Evolutionary conservation across 2,797 vertebrate genomes (phyloP).

Genomic region (Selene dorsalis): DNA sequence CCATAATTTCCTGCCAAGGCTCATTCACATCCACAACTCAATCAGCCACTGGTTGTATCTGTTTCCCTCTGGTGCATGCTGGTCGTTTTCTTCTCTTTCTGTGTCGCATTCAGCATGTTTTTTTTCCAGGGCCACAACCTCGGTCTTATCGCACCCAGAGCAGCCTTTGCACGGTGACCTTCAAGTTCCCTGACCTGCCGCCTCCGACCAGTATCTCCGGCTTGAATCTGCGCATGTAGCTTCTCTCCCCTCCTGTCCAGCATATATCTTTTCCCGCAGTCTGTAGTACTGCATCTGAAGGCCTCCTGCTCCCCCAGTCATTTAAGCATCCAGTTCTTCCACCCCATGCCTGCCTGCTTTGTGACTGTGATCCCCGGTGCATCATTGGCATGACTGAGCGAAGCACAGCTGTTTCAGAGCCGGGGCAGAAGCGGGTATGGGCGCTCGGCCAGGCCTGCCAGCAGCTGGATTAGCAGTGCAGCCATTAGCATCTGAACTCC

Average conservation of each 20-base stretch:
- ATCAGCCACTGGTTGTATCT: slow-evolving; percentile 58
- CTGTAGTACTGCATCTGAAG: slow-evolving; percentile 13
- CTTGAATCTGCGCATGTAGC: slow-evolving; percentile 13
- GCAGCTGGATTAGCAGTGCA: slow-evolving; percentile 82
- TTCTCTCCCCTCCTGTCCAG: slow-evolving; percentile 2
- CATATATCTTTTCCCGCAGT: slow-evolving; percentile 22
- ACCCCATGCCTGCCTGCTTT: slow-evolving; percentile 31
- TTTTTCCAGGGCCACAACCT: slow-evolving; percentile 18
- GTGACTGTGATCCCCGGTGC: slow-evolving; percentile 50
- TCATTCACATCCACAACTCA: slow-evolving; percentile 69
- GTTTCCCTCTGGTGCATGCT: slow-evolving; percentile 41
- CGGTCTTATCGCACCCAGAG: neutral
- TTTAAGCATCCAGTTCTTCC: slow-evolving; percentile 40
- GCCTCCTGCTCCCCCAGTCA: slow-evolving; percentile 31
- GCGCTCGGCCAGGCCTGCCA: slow-evolving; percentile 71
- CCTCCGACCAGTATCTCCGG: slow-evolving; percentile 7
- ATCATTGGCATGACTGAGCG: slow-evolving; percentile 67
- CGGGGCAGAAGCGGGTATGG: slow-evolving; percentile 62
- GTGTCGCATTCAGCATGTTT: slow-evolving; percentile 4
- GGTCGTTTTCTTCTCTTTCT: slow-evolving; percentile 21
- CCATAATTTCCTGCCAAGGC: slow-evolving; percentile 73
- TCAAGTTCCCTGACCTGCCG: slow-evolving; percentile 1
- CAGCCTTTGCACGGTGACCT: slow-evolving; percentile 15
- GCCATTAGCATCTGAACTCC: slow-evolving; percentile 83
- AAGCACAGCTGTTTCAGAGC: slow-evolving; percentile 74